A percentile compares a stretch with the other conserved stretches of the same genome.
These are phyloP conservation scores for Pristionchus japonicus DNA, from an alignment of 2,888 invertebrate genomes.

Conservation along the genomic window DNA sequence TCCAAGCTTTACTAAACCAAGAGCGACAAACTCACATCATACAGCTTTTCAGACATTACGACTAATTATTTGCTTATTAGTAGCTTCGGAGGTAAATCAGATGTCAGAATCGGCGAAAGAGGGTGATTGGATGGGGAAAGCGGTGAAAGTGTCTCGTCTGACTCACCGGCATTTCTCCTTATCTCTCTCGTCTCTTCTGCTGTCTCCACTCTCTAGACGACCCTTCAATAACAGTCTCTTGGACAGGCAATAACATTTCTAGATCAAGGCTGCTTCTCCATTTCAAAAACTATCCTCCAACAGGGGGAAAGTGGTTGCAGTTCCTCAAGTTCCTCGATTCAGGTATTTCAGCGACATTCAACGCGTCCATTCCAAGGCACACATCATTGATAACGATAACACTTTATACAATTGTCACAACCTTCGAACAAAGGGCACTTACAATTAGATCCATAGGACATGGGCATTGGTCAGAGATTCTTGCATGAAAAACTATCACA, in stretches of 20 bases:
- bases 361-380: background rate
- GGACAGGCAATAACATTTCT: background rate
- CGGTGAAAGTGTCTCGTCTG: background rate
- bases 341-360: background rate
- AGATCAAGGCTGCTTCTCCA: background rate
- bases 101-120: background rate
- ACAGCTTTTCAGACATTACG: constrained; percentile 23
- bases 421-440: constrained; percentile 28
- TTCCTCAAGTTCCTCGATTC: background rate
- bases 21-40: background rate
- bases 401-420: constrained; percentile 23
- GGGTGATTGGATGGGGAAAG: constrained; percentile 7
- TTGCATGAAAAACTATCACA: constrained; percentile 3
- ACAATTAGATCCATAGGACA: constrained; percentile 22
- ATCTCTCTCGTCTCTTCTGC: constrained; percentile 32
- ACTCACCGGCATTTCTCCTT: constrained; percentile 47
- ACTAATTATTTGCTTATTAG: background rate
- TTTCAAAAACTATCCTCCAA: background rate
- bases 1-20: background rate
- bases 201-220: background rate
- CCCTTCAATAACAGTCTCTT: constrained; percentile 26
- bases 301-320: background rate
- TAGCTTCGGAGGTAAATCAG: background rate
- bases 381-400: background rate
- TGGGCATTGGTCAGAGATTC: constrained; percentile 17